A percentile compares a stretch with the other conserved stretches of the same genome.
Conservation (phyloP, 2,113 vertebrate species). For the Caranx melampygus region DNA sequence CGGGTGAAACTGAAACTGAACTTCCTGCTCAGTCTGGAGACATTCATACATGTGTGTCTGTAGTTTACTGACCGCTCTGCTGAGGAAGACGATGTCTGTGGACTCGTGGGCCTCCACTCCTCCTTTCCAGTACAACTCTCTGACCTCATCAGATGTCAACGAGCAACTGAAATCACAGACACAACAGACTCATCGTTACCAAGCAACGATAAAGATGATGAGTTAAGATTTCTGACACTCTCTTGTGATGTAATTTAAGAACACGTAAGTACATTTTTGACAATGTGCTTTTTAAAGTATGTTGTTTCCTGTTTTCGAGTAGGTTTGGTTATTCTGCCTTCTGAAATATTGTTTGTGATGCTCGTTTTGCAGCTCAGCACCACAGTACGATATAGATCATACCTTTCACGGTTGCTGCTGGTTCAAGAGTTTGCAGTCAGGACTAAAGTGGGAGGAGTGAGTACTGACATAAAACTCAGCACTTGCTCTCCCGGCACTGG, state of each 20-base stretch:
- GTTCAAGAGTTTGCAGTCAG: neutral
- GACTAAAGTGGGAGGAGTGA: neutral
- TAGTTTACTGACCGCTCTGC: conserved; percentile 76
- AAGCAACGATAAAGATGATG: neutral
- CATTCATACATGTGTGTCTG: neutral
- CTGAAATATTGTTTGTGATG: no score
- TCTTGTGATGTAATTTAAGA: no score
- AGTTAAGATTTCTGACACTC: no score
- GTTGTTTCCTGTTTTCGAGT: no score
- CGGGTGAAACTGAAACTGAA: neutral
- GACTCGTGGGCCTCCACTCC: conserved; percentile 92
- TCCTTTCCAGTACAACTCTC: conserved; percentile 84
- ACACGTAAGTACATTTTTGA: no score
- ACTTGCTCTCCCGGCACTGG: conserved; percentile 89
- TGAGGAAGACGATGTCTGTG: conserved; percentile 87
- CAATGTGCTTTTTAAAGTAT: no score
- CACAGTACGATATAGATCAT: no score
- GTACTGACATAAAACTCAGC: conserved; percentile 91
- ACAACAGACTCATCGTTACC: neutral
- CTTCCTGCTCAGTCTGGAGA: neutral
- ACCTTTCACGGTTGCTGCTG: neutral
- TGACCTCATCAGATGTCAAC: conserved; percentile 86
- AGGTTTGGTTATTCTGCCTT: no score
- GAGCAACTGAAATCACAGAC: conserved; percentile 83
- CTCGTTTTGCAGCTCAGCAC: no score